Evolutionary conservation across 2,113 vertebrate species (phyloP).

Genomic region (Pandion haliaetus): DNA sequence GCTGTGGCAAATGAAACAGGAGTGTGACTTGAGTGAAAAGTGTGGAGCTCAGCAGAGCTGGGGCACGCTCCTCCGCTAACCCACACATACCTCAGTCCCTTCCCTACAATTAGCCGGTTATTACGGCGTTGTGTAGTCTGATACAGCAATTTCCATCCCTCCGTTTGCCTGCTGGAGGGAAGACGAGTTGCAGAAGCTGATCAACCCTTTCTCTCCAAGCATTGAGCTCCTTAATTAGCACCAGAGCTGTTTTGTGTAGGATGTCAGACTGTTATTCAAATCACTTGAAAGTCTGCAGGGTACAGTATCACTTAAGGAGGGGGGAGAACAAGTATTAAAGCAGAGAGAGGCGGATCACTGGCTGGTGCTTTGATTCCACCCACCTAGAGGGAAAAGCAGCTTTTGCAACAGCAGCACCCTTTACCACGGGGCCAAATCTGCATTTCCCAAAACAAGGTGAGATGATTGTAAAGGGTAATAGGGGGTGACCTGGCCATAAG

Average conservation of each 20-base stretch:
- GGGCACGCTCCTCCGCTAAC: not conserved
- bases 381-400: not conserved
- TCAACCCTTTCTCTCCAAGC: not conserved
- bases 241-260: not conserved
- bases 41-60: not conserved
- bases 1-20: not conserved
- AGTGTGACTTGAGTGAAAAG: not conserved
- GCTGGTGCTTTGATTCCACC: not conserved
- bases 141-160: not conserved
- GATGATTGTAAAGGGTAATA: accelerated
- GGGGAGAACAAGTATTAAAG: not conserved
- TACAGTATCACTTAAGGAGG: accelerated
- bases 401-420: not conserved
- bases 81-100: not conserved
- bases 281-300: not conserved
- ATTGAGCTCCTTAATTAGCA: not conserved
- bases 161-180: not conserved
- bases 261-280: not conserved
- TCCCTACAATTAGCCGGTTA: not conserved
- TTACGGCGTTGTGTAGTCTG: not conserved
- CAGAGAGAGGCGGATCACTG: not conserved
- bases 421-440: not conserved
- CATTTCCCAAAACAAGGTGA: not conserved
- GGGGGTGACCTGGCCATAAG: not conserved
- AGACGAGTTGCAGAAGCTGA: not conserved